Base-by-base conservation (phyloP, 2,113 vertebrate genomes). In the Gila orcuttii region DNA sequence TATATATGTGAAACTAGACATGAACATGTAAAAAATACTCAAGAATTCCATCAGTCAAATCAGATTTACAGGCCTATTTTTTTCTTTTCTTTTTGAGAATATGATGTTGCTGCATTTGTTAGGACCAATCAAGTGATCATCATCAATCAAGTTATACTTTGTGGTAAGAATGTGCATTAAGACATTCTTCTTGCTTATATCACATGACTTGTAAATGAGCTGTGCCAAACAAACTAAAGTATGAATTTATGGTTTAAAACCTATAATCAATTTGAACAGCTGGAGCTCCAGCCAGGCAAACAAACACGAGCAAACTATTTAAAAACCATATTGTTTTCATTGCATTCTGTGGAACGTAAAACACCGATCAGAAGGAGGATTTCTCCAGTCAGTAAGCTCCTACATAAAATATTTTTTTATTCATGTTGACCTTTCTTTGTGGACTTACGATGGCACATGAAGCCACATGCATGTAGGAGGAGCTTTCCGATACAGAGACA, bases 141-240 rank as follows among this genome's bases (percentile, higher is more conserved):
- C 13, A 55, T 55, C 52, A 55, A 55, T 55, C 15, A 19, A 19
- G 15, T 55, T 55, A 19, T 6, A 55, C 52, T 55, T 52, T 45
- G 36, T 9, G n/a, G 21, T 60, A 80, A 62, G 57, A 80, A 80
- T 45, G 57, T 79, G 55, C 33, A 25, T 42, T 12, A 36, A 78
- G 52, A 17, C 52, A 57, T 23, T 78, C 33, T 76, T n/a, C 47
- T 50, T 17, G 45, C 45, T 31, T 50, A 28, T 28, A 50, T 28
- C 23, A n/a, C 42, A 28, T 21, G 52, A 79, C 25, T 36, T 33
- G 76, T 57, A 78, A 73, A 73, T 68, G 15, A 6, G 76, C 10
- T 39, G 52, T 78, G 76, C 42, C 42, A 42, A 42, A 42, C 42
- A 42, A 42, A 12, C 2, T 23, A 59, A 59, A 8, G 55, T 6